Evolutionary conservation across 2,113 vertebrate species (phyloP).

Genomic region (Grantiella picta): DNA sequence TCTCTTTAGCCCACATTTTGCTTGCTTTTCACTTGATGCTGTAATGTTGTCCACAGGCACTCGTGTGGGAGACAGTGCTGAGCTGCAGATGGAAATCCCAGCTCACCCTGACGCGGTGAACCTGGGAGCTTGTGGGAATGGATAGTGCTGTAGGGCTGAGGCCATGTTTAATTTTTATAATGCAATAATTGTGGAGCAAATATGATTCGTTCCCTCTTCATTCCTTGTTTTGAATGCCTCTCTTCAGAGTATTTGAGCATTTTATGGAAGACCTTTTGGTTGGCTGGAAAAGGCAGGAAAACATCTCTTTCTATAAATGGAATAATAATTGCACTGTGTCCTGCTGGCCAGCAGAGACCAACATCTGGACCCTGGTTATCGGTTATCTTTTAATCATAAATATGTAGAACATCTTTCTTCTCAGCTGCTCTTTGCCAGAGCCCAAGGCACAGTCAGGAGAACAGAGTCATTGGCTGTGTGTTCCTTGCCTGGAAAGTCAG

Average conservation of each 20-base stretch:
- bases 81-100: background rate
- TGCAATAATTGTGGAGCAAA: conserved; percentile 32
- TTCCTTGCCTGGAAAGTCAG: background rate
- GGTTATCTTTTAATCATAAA: conserved; percentile 26
- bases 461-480: background rate
- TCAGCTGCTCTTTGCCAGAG: conserved; percentile 9
- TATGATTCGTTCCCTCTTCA: background rate
- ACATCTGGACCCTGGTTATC: conserved; percentile 50
- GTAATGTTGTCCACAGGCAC: background rate
- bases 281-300: conserved; percentile 17
- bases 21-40: background rate
- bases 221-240: conserved; percentile 49
- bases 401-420: background rate
- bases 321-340: conserved; percentile 30
- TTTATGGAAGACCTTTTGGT: conserved; percentile 23
- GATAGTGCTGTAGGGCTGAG: background rate
- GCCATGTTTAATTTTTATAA: background rate
- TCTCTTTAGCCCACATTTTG: background rate
- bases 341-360: background rate
- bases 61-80: accelerated
- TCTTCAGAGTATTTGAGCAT: conserved; percentile 10
- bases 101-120: background rate
- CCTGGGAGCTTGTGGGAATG: background rate
- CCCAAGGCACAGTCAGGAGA: background rate
- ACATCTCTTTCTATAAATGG: conserved; percentile 33